Conservation (phyloP, 64 coral and sea anemone species). For the Pocillopora damicornis region DNA sequence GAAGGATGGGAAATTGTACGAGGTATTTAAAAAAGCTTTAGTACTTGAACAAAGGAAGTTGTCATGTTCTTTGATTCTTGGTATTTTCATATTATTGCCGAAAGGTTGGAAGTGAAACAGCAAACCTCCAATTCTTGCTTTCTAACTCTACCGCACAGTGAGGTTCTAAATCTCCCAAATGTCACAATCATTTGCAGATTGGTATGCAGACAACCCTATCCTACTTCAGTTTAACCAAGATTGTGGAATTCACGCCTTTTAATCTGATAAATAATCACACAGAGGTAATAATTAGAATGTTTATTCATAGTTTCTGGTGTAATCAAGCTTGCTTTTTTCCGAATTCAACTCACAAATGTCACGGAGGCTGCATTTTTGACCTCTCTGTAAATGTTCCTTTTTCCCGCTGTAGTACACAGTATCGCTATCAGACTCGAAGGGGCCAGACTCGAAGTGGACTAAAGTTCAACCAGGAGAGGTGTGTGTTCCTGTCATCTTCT, state of each 20-base stretch:
- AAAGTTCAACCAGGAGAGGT: constrained; percentile 79
- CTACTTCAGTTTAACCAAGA: constrained; percentile 98
- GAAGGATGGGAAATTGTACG: constrained; percentile 58
- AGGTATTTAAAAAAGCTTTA: constrained; percentile 39
- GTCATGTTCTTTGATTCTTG: no score
- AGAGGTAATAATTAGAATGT: constrained; percentile 42
- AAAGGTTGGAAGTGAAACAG: no score
- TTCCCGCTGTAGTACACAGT: constrained; percentile 45
- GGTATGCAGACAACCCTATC: constrained; percentile 90
- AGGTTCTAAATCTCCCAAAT: neutral
- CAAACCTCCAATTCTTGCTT: no score
- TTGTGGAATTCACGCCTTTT: constrained; percentile 91
- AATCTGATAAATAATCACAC: constrained; percentile 79
- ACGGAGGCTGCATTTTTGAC: neutral
- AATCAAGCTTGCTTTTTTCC: neutral
- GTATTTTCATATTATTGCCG: no score
- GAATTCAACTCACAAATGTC: neutral
- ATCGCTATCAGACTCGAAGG: constrained; percentile 53
- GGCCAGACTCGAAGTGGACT: constrained; percentile 53
- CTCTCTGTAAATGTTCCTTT: neutral
- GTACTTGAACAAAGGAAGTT: no score
- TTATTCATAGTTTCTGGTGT: neutral
- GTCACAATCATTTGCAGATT: constrained; percentile 37
- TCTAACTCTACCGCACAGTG: no score
- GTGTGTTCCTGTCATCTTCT: neutral